These are phyloP conservation scores for Lithophane ornitopus DNA, from an alignment of 2,888 invertebrate genomes.

Conservation along the genomic window DNA sequence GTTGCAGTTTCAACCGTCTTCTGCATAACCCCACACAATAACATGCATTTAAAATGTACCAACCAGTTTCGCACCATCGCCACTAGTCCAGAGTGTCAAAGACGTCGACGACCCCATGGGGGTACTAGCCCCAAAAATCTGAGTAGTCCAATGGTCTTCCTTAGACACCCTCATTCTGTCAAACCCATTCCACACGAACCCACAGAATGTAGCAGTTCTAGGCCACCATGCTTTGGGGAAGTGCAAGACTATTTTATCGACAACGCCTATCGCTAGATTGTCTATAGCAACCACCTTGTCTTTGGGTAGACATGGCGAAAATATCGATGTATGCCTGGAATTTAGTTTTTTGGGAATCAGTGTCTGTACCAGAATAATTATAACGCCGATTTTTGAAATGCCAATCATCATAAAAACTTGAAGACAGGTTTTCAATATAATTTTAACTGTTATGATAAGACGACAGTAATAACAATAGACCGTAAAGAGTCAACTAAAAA, in stretches of 20 bases:
- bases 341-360: neutral
- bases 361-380: neutral
- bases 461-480: neutral
- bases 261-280: slow-evolving; percentile 91
- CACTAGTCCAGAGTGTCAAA: slow-evolving; percentile 75
- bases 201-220: slow-evolving; percentile 63
- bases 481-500: too few relatives aligned
- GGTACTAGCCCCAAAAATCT: slow-evolving; percentile 66
- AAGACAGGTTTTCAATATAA: neutral
- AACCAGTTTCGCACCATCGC: slow-evolving; percentile 74
- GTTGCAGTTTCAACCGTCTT: too few relatives aligned
- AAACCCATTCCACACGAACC: slow-evolving; percentile 83
- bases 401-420: neutral
- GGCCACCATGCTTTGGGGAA: slow-evolving; percentile 93
- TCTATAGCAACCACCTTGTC: slow-evolving; percentile 89
- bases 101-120: slow-evolving; percentile 64
- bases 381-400: neutral
- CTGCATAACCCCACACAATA: neutral
- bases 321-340: slow-evolving; percentile 89
- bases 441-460: neutral
- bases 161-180: slow-evolving; percentile 58
- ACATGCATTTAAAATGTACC: slow-evolving; percentile 47
- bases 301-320: slow-evolving; percentile 89
- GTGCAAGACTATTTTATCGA: slow-evolving; percentile 92
- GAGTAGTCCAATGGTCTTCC: slow-evolving; percentile 68